Base-by-base conservation (phyloP, 2,888 invertebrate species). In the Eupithecia tripunctaria region DNA sequence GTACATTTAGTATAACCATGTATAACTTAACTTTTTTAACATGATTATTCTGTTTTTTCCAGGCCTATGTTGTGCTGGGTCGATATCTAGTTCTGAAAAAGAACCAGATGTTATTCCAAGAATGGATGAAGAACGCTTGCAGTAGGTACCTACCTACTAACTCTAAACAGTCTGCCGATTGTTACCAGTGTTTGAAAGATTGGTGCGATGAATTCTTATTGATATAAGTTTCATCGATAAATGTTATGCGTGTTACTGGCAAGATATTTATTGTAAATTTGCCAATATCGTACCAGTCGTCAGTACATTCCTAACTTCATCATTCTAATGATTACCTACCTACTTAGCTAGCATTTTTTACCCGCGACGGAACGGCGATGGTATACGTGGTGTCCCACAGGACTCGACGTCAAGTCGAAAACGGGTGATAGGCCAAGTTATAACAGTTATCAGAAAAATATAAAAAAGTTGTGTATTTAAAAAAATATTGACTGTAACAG, bases 141-240 rank as follows among this genome's bases (percentile, higher is more conserved):
- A 96, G 97, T 80, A n/a, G n/a, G n/a, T n/a, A n/a, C n/a, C n/a
- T n/a, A n/a, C n/a, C n/a, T n/a, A 98, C 99, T 0, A 99, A 98
- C 87, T 95, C 97, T 0, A 99, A 99, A 91, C 99, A 99, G 90
- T 97, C 98, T 0, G 95, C 96, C 29, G 99, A 99, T 91, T 99
- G 99, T 88, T 99, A 97, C 91, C 97, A 98, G 85, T 99, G 99
- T 90, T 95, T 99, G 67, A 97, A 97, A 81, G 99, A 99, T 90
- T 99, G 99, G 99, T 99, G 99, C 91, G 98, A 99, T 90, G 98
- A 99, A 88, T 99, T 99, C 94, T 96, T 99, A 96, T 99, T 96
- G 38, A 64, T 62, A 7, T 60, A 15, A 18, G 6, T 10, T 60
- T 21, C 36, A 21, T 64, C 4, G 0, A n/a, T 64, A n/a, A 15